Base-by-base conservation (phyloP, 2,888 invertebrate species). In the Plagiodera versicolora region DNA sequence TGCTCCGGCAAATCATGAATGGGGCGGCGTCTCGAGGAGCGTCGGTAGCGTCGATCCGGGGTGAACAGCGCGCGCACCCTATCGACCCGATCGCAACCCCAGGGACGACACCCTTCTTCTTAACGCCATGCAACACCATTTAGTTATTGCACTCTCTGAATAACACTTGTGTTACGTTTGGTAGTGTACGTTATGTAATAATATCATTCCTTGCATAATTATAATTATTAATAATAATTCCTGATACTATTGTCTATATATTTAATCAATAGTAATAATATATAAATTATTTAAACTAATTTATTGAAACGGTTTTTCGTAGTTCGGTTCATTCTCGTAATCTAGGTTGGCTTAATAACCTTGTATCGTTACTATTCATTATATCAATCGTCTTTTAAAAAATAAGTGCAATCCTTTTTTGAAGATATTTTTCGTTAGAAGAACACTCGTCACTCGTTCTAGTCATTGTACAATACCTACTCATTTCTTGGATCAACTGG, bases 161-260 rank as follows among this genome's bases (percentile, higher is more conserved):
- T 83, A 82, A 83, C 83, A 84, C 83, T 84, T 84, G 84, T 84
- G 83, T 84, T 84, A 83, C 83, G 83, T 84, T 84, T 83, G 82
- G 83, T 83, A 83, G 81, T 82, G 82, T 82, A 81, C 82, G 82
- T 82, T 82, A 81, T 81, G 81, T 81, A 81, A 80, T 80, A 80
- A 81, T 81, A 80, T 80, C 78, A 80, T 80, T 81, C 79, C 80
- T 81, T 81, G 80, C 79, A 80, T 80, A 80, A 79, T 80, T 80
- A 65, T 67, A 80, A 79, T 80, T 80, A 79, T 80, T 80, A 78
- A 77, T 78, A 79, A 80, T 80, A 79, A 79, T 80, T 80, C 77
- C 78, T 79, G 79, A 74, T 76, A 79, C 77, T 80, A 80, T 79
- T 80, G 79, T 80, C 78, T 80, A 75, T 78, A 39, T 39, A 78